Base-by-base conservation (phyloP, 2,888 invertebrate genomes). In the Scotopteryx bipunctaria region DNA sequence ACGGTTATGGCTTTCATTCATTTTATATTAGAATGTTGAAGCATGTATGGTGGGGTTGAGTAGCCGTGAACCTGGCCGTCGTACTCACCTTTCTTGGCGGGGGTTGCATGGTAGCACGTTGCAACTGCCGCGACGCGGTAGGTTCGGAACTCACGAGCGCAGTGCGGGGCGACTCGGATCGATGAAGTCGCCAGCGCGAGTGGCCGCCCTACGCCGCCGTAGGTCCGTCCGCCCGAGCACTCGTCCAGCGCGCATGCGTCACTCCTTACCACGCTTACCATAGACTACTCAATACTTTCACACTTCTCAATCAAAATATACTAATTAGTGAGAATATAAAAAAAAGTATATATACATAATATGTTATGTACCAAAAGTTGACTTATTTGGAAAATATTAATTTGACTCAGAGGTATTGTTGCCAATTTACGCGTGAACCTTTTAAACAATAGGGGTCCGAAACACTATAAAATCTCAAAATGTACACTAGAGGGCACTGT, bases 81-180 rank as follows among this genome's bases (percentile, higher is more conserved):
- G 38, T 35, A 81, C 92, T 93, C 91, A 95, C 95, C 94, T 95
- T 95, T 89, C 95, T 94, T 80, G 95, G 95, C 76, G 95, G 95
- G 76, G 95, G 95, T 93, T 95, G 95, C 95, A 95, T 95, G 90
- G 74, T 85, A 82, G 60, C 48, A 43, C 47, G 55, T 44, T 47
- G 55, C 53, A 55, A 51, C 43, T 33, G 48, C 44, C 48, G 64
- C 47, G 49, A 47, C 59, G 63, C 64, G 66, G 60, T 59, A 70
- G 71, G 21, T 48, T 32, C 32, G 46, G 46, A 38, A 48, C 50
- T 56, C 21, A 35, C 45, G 57, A 43, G 56, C 43, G 61, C 57
- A 49, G 36, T 62, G 56, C 60, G 59, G 57, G 37, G 19, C 59
- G 58, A 63, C 58, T 55, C 25, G 58, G 63, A 76, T 81, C 79